phyloP scores from a whole-genome alignment of 2,113 vertebrate species.

The Columbina picui region DNA sequence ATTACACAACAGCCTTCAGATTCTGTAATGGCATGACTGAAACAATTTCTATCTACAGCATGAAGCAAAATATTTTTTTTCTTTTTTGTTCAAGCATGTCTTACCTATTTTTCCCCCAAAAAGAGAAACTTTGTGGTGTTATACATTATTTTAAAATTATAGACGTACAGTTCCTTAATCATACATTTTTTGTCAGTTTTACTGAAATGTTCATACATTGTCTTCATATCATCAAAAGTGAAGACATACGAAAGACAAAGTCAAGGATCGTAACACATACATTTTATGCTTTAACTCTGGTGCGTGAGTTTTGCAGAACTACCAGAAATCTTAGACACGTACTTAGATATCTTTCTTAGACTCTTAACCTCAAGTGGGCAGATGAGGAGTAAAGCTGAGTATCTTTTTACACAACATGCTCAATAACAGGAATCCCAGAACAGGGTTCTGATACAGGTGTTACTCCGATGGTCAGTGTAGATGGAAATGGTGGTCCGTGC shows the following conservation, averaged over 20 bases:
- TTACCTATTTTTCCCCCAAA: neutral
- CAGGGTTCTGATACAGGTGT: neutral
- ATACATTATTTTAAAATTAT: neutral
- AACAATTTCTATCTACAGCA: neutral
- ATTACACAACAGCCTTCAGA: neutral
- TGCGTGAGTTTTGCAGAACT: fast-evolving
- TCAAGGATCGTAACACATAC: neutral
- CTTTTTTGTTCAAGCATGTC: neutral
- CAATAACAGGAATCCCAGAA: neutral
- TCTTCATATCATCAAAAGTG: neutral
- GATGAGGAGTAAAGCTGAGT: neutral
- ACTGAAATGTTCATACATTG: neutral
- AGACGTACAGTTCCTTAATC: neutral
- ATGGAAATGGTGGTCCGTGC: neutral
- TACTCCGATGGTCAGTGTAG: neutral
- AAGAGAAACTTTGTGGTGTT: neutral
- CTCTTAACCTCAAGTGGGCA: neutral
- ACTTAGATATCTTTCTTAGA: neutral
- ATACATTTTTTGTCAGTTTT: neutral
- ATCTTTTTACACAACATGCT: fast-evolving
- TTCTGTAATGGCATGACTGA: neutral
- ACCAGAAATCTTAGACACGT: neutral
- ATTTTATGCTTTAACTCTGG: neutral
- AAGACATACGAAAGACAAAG: neutral
- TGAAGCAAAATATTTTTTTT: neutral